Evolutionary conservation across 2,797 vertebrate genomes (phyloP).

Genomic region (Presbytis comata): DNA sequence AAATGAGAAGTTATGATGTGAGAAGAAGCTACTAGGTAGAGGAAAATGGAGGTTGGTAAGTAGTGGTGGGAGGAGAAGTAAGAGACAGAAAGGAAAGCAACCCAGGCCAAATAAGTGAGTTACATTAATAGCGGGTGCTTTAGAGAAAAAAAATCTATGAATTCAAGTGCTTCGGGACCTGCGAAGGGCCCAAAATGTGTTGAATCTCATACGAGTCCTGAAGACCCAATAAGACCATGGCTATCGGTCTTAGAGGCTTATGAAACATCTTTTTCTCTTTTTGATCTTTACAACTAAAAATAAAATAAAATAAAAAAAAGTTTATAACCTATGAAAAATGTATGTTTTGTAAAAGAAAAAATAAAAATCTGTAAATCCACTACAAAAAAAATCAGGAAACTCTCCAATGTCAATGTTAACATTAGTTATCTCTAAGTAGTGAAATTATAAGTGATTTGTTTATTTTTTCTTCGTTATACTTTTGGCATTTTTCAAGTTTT

Average conservation of each 20-base stretch:
- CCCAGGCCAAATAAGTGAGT: not conserved
- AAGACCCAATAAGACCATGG: not conserved
- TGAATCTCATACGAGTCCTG: not conserved
- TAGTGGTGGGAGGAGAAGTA: not conserved
- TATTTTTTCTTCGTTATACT: slow-evolving; percentile 23
- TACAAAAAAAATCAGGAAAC: not conserved
- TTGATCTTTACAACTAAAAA: not conserved
- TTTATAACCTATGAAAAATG: not conserved
- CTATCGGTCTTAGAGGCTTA: not conserved
- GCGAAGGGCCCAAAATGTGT: not conserved
- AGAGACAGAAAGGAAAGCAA: not conserved
- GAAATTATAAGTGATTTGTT: slow-evolving; percentile 5
- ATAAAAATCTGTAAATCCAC: not conserved
- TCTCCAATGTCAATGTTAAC: slow-evolving; percentile 38
- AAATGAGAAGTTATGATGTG: not conserved
- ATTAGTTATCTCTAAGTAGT: slow-evolving; percentile 41
- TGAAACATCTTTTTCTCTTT: slow-evolving; percentile 7
- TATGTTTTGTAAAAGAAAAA: not conserved
- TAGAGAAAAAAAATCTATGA: not conserved
- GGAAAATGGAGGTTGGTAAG: not conserved
- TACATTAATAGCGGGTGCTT: not conserved
- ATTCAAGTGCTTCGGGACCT: not conserved
- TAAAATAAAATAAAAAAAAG: not conserved
- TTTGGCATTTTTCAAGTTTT: slow-evolving; percentile 65
- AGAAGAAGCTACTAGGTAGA: not conserved